Percentiles rank a stretch among this genome's conserved stretches.
Evolutionary conservation across 2,113 vertebrate species (phyloP).

Genomic region (Ornithorhynchus anatinus): DNA sequence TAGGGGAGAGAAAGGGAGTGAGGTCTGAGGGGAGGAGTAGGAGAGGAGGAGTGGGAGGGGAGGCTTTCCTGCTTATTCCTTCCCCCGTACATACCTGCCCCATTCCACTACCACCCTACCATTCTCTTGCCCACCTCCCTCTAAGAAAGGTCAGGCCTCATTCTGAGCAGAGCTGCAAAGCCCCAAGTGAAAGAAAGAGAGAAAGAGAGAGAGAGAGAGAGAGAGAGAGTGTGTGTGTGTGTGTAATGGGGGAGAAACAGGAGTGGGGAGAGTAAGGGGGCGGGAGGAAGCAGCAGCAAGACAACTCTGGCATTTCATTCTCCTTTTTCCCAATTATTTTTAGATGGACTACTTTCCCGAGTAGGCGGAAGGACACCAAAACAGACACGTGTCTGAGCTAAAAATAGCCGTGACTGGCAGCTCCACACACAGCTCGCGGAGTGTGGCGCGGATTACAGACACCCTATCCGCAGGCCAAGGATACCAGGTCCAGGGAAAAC

Average conservation of each 20-base stretch:
- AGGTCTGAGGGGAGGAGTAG: too few species aligned
- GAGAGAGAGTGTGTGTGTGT: background rate
- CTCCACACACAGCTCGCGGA: background rate
- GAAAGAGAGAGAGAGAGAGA: background rate
- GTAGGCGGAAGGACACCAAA: constrained; percentile 56
- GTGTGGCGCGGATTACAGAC: background rate
- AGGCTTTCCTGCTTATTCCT: too few species aligned
- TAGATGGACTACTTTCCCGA: constrained; percentile 63
- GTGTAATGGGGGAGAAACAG: background rate
- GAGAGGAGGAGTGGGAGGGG: too few species aligned
- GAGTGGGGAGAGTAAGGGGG: constrained; percentile 36
- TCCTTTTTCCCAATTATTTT: constrained; percentile 43
- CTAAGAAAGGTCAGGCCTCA: too few species aligned
- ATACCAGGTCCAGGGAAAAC: too few species aligned
- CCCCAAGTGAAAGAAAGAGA: background rate
- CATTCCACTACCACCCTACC: too few species aligned
- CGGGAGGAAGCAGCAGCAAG: constrained; percentile 16
- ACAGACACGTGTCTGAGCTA: constrained; percentile 46
- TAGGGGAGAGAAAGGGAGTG: too few species aligned
- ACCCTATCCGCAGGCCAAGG: background rate
- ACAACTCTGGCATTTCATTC: constrained; percentile 8
- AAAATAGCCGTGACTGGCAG: constrained; percentile 31
- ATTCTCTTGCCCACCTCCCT: too few species aligned
- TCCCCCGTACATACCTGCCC: too few species aligned
- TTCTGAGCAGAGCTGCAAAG: too few species aligned